Conservation (phyloP, 2,113 vertebrate genomes). For the Junco hyemalis region DNA sequence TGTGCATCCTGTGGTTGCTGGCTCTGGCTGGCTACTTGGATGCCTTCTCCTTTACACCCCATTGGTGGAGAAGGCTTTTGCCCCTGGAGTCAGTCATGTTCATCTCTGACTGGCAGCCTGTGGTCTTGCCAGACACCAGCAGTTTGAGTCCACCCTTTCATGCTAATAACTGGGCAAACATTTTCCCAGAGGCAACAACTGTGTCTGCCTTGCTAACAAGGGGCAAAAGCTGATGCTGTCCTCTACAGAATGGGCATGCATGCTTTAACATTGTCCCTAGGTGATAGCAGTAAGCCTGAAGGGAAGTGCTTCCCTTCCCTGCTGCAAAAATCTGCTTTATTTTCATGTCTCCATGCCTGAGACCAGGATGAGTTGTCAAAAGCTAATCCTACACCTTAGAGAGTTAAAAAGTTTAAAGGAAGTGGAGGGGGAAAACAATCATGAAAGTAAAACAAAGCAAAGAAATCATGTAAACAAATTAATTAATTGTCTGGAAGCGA, state of each 20-base stretch:
- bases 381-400: constrained; percentile 39
- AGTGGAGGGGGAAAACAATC: not conserved
- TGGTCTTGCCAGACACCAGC: not conserved
- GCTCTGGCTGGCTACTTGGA: fast-evolving
- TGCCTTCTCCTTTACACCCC: not conserved
- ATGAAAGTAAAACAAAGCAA: constrained; percentile 73
- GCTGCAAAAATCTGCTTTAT: not conserved
- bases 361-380: constrained; percentile 39
- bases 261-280: not conserved
- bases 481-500: constrained; percentile 81
- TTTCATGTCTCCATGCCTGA: not conserved
- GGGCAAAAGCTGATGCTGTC: not conserved
- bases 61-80: not conserved
- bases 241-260: not conserved
- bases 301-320: not conserved
- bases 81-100: not conserved
- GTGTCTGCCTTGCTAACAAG: not conserved
- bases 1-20: not conserved
- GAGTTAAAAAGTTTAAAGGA: constrained; percentile 53
- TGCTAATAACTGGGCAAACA: not conserved
- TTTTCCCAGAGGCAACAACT: not conserved
- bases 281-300: not conserved
- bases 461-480: constrained; percentile 77
- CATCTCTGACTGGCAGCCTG: not conserved
- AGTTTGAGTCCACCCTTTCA: not conserved